Evolutionary conservation across 2,113 vertebrate genomes (phyloP).

Genomic region (Lamprologus sp.): DNA sequence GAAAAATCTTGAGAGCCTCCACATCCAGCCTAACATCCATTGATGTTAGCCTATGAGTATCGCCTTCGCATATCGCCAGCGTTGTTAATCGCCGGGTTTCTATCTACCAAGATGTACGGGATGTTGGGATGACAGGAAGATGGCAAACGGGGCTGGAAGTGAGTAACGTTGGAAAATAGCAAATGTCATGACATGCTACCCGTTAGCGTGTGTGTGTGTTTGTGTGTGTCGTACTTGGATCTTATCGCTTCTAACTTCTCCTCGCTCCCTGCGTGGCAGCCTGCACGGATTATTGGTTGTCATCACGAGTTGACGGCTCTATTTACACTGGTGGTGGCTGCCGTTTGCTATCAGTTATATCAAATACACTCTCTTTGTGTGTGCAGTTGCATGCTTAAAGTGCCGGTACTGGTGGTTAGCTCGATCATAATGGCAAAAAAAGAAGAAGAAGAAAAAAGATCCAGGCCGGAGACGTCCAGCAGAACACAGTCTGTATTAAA

Average conservation of each 20-base stretch:
- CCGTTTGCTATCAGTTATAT: background rate
- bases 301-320: conserved; percentile 3
- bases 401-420: background rate
- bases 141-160: conserved; percentile 75
- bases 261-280: background rate
- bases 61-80: background rate
- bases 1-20: background rate
- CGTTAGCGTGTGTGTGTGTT: conserved; percentile 13
- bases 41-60: background rate
- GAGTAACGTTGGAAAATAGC: conserved; percentile 46
- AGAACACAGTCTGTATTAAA: background rate
- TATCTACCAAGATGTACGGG: conserved; percentile 16
- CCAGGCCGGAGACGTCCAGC: background rate
- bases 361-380: background rate
- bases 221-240: background rate
- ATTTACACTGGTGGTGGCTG: background rate
- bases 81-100: background rate
- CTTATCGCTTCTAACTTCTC: background rate
- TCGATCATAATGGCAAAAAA: background rate
- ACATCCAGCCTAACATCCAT: background rate
- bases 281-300: background rate
- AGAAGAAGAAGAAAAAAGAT: background rate
- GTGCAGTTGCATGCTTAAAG: background rate
- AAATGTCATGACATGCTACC: conserved; percentile 26
- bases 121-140: conserved; percentile 69